A percentile compares a stretch with the other conserved stretches of the same genome.
Evolutionary conservation across 2,888 invertebrate genomes (phyloP).

Genomic region (Meloe dianella): DNA sequence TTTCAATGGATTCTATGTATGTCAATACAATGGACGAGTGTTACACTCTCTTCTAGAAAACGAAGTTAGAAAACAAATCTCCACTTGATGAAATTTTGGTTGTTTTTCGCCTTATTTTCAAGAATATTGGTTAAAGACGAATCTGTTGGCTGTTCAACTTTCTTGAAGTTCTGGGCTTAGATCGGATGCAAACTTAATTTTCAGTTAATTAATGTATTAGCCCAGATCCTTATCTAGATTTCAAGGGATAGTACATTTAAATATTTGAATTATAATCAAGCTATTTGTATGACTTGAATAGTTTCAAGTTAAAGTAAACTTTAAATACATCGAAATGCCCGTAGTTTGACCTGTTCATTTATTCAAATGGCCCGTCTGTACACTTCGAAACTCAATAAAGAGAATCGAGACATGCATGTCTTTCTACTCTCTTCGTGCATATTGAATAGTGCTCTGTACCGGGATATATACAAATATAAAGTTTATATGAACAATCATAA

Average conservation of each 20-base stretch:
- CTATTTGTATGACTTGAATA: slow-evolving; percentile 51
- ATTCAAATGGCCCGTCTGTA: slow-evolving; percentile 51
- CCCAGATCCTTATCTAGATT: background rate
- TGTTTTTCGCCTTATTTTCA: too few relatives aligned
- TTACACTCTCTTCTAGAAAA: too few relatives aligned
- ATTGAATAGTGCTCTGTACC: slow-evolving; percentile 34
- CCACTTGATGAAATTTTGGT: too few relatives aligned
- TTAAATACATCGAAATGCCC: slow-evolving; percentile 51
- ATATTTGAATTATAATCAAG: slow-evolving; percentile 44
- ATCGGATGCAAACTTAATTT: background rate
- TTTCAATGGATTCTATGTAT: too few relatives aligned
- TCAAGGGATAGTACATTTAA: background rate
- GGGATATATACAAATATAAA: background rate
- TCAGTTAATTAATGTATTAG: background rate
- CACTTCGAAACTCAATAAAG: slow-evolving; percentile 51
- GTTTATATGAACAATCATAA: slow-evolving; percentile 2
- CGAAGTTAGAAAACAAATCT: too few relatives aligned
- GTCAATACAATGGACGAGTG: too few relatives aligned
- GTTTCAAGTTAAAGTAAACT: slow-evolving; percentile 41
- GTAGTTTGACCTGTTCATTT: slow-evolving; percentile 49
- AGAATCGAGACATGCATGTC: slow-evolving; percentile 48
- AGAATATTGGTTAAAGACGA: too few relatives aligned
- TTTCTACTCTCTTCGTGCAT: slow-evolving; percentile 42
- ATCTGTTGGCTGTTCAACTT: too few relatives aligned
- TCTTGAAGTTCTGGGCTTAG: too few relatives aligned